Percentiles rank a stretch among this genome's conserved stretches.
These are phyloP conservation scores for Metallyticus violacea DNA, from an alignment of 2,888 invertebrate species.

Conservation along the genomic window DNA sequence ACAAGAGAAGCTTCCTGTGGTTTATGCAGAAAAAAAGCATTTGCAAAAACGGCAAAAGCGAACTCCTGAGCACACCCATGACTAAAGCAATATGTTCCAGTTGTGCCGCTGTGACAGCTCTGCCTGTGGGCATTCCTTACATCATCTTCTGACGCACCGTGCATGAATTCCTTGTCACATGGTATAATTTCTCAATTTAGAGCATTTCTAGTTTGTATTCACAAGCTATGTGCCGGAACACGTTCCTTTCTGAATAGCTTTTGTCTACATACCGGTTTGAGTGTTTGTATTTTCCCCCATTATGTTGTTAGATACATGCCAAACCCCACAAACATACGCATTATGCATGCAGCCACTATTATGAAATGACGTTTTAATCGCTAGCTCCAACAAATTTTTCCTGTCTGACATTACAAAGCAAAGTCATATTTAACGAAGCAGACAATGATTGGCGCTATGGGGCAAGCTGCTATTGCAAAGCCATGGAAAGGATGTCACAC, in stretches of 20 bases:
- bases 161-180: background rate
- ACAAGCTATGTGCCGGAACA: background rate
- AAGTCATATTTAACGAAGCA: background rate
- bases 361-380: constrained; percentile 11
- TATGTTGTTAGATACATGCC: background rate
- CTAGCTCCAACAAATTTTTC: background rate
- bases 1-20: no score
- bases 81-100: background rate
- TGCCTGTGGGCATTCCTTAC: background rate
- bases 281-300: background rate
- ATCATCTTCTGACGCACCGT: background rate
- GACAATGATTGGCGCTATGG: constrained; percentile 7
- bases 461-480: background rate
- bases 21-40: background rate
- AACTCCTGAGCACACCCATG: background rate
- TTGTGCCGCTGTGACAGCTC: background rate
- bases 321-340: background rate
- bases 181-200: constrained; percentile 2
- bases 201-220: background rate
- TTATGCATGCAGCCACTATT: background rate
- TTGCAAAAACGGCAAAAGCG: background rate
- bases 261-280: background rate
- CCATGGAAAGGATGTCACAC: background rate
- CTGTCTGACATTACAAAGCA: constrained; percentile 10
- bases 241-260: background rate